A percentile compares a stretch with the other conserved stretches of the same genome.
phyloP scores from a whole-genome alignment of 1,140 invertebrate species.

The Pogonomyrmex californicus region DNA sequence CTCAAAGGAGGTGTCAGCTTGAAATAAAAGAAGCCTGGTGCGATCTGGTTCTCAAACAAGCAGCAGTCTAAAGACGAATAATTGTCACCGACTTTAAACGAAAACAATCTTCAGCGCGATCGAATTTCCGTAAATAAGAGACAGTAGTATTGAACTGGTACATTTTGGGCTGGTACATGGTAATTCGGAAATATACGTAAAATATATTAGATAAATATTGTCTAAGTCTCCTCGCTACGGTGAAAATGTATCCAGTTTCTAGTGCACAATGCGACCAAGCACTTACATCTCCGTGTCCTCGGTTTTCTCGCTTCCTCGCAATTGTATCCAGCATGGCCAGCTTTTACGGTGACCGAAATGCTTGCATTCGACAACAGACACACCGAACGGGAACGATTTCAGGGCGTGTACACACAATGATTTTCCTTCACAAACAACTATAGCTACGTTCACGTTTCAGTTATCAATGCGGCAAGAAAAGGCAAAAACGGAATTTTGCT shows the following conservation, averaged over 20 bases:
- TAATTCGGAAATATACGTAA: background rate
- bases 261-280: constrained; percentile 21
- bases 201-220: constrained; percentile 35
- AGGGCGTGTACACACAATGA: constrained; percentile 36
- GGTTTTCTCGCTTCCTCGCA: constrained; percentile 26
- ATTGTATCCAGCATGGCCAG: constrained; percentile 20
- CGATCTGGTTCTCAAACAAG: background rate
- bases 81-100: background rate
- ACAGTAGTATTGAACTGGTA: background rate
- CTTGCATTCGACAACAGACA: constrained; percentile 43
- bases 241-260: constrained; percentile 33
- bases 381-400: constrained; percentile 15
- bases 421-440: constrained; percentile 32
- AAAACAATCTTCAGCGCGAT: background rate
- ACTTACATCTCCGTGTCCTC: constrained; percentile 34
- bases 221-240: constrained; percentile 35
- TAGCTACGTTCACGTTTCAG: background rate
- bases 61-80: background rate
- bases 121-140: constrained; percentile 24
- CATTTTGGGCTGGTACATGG: background rate
- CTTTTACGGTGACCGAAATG: constrained; percentile 40
- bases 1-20: background rate
- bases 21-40: background rate
- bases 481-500: background rate
- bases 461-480: constrained; percentile 24